These are phyloP conservation scores for Crypturellus undulatus DNA, from an alignment of 2,113 vertebrate species.

Conservation along the genomic window DNA sequence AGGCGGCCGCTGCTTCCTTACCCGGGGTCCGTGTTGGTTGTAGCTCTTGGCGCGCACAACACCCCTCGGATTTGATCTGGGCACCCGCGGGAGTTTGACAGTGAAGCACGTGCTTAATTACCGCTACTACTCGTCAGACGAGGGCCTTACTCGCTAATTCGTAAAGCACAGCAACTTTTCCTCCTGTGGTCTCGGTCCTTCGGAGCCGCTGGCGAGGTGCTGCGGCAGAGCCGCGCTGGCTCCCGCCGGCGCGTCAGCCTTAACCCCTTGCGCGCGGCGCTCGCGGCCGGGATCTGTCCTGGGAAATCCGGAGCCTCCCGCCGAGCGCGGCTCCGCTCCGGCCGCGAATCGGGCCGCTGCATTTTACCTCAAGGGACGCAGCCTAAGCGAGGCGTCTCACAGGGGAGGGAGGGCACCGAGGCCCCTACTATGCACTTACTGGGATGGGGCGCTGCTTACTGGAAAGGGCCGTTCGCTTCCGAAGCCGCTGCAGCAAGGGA, in stretches of 20 bases:
- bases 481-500: conserved; percentile 74
- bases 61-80: background rate
- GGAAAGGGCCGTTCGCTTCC: conserved; percentile 58
- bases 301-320: background rate
- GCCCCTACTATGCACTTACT: conserved; percentile 78
- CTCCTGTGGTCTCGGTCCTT: rapidly evolving
- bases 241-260: conserved; percentile 41
- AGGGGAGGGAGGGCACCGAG: conserved; percentile 69
- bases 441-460: conserved; percentile 71
- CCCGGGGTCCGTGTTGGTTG: background rate
- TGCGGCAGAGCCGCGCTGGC: background rate
- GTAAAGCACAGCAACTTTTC: background rate
- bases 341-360: conserved; percentile 41
- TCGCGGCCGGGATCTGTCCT: conserved; percentile 14
- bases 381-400: conserved; percentile 56
- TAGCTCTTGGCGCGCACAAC: background rate
- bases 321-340: background rate
- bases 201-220: background rate
- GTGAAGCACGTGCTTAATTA: background rate
- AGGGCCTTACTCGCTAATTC: background rate
- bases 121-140: rapidly evolving
- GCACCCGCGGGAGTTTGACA: background rate
- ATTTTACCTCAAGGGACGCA: conserved; percentile 80
- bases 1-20: background rate
- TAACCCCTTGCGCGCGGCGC: conserved; percentile 10